These are phyloP conservation scores for Sarcophilus harrisii DNA, from an alignment of 2,797 vertebrate genomes.

Conservation along the genomic window DNA sequence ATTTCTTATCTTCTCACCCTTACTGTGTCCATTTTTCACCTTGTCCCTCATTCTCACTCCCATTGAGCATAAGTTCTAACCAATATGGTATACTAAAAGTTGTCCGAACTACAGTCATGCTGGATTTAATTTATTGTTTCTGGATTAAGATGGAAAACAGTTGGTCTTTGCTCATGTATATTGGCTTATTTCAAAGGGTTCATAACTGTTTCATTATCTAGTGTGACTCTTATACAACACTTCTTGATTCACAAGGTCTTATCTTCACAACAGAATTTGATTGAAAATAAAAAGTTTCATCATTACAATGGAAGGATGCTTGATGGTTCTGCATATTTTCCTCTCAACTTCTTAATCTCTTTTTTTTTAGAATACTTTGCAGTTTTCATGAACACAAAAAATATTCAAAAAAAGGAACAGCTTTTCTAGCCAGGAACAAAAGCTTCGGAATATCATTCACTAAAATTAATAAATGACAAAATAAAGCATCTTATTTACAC, in stretches of 20 bases:
- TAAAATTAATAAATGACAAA: not conserved
- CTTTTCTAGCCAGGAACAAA: not conserved
- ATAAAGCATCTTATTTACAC: not conserved
- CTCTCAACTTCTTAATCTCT: not conserved
- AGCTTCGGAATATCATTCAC: not conserved
- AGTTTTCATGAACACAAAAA: not conserved
- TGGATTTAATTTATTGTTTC: not conserved
- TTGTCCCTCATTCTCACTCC: not conserved
- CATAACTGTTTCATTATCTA: not conserved
- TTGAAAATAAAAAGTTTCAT: not conserved
- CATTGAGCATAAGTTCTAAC: not conserved
- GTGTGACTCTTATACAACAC: not conserved
- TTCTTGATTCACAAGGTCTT: not conserved
- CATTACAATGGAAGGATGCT: not conserved
- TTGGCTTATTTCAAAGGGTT: not conserved
- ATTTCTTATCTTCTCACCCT: not conserved
- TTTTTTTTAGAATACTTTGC: not conserved
- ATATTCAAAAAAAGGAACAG: constrained; percentile 4
- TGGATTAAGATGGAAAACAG: not conserved
- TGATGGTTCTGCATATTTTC: not conserved
- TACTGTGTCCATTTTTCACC: not conserved
- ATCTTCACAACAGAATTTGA: not conserved
- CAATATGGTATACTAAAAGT: not conserved
- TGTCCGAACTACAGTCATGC: not conserved
- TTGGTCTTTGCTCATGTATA: not conserved